Evolutionary conservation across 64 coral and sea anemone species (phyloP), one percentile per base, ranked within the genome.

Genomic region (Anthopleura sola): DNA sequence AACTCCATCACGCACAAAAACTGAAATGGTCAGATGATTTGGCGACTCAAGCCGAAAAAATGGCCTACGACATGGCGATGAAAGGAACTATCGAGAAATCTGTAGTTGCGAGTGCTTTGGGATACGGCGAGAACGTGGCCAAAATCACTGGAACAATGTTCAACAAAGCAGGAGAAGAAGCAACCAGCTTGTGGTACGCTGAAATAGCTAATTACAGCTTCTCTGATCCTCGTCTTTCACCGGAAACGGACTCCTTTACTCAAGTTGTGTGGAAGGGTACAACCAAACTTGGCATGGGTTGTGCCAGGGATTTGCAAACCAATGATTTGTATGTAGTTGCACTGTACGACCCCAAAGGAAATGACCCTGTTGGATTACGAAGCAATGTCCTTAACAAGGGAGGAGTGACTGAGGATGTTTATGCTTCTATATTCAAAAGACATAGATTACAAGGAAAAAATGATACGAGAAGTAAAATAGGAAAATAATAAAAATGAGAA

Each of bases 351-450:
- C 90, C 97, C 13, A 85, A 82, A 28, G 97, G 97, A 0, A 99
- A 99, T 71, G 85, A 85, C 40, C 84, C 82, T 44, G 56, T 26
- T 19, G 82, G 77, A 28, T 60, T 99, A 14, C 87, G 97, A 21
- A 48, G 66, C 31, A 92, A 95, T 80, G 92, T 99, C 8, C 54
- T 90, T 0, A 92, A 91, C 36, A 94, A 88, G 68, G 97, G 97
- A 79, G 82, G 49, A 3, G 75, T 90, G 4, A 88, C 78, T n/a
- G 60, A 86, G 21, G 97, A 99, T 75, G 97, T 99, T 66, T 99
- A 99, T 47, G 90, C 97, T 29, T 94, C 92, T n/a, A 99, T 99
- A 68, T 99, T 99, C 81, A 99, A 99, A 87, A 94, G 94, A 64
- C 62, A 88, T 49, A 90, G 76, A 46, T 19, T 79, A 10, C 66